phyloP scores from a whole-genome alignment of 1,140 invertebrate genomes.

The Asobara japonica region DNA sequence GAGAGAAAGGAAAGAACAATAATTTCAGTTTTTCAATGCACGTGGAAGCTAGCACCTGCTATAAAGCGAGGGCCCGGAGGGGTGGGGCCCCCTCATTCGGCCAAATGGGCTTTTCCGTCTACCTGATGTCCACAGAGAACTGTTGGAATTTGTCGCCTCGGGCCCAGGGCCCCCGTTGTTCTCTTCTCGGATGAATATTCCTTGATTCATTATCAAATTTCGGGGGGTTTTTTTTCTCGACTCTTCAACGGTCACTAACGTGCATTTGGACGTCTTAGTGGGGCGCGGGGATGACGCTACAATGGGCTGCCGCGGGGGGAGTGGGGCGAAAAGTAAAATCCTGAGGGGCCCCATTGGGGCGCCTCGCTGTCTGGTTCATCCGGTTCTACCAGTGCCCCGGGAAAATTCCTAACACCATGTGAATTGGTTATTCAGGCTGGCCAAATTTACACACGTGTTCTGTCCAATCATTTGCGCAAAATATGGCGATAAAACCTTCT shows the following conservation, averaged over 20 bases:
- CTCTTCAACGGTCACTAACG: conserved; percentile 13
- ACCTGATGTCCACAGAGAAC: conserved; percentile 30
- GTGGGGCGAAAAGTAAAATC: conserved; percentile 26
- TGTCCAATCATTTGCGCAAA: not conserved
- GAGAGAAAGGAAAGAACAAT: conserved; percentile 55
- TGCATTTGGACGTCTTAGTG: not conserved
- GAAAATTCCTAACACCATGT: not conserved
- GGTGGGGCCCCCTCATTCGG: not conserved
- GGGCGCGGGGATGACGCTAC: not conserved
- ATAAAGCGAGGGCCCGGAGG: conserved; percentile 3
- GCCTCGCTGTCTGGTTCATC: conserved; percentile 59
- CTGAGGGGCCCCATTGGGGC: conserved; percentile 45
- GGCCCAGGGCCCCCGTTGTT: not conserved
- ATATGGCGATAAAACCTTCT: not conserved
- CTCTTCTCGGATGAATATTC: conserved; percentile 15
- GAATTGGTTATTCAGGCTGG: conserved; percentile 19
- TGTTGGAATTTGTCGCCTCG: conserved; percentile 13
- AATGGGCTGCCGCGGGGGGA: not conserved
- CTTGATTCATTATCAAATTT: conserved; percentile 8
- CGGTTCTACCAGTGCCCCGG: conserved; percentile 36
- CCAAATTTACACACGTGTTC: not conserved
- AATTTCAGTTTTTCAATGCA: conserved; percentile 55
- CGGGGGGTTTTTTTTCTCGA: not conserved
- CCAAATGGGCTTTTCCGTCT: conserved; percentile 20
- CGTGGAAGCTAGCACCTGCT: conserved; percentile 53